Percentiles rank a stretch among this genome's conserved stretches.
Evolutionary conservation across 2,888 invertebrate genomes (phyloP).

Genomic region (Glyphotaelius pellucidus): DNA sequence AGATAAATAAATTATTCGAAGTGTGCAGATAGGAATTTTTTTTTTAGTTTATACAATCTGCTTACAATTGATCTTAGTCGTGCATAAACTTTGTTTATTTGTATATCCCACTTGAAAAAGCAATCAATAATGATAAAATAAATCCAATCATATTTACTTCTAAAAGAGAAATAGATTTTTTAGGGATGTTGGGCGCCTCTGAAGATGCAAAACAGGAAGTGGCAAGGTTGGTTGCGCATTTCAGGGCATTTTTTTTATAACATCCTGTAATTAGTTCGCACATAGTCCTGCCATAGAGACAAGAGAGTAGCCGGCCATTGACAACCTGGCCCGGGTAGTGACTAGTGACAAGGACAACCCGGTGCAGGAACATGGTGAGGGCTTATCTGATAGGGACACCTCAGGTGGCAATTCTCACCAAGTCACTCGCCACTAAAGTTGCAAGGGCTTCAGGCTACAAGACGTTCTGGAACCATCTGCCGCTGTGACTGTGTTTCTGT

Average conservation of each 20-base stretch:
- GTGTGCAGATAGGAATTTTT: no score
- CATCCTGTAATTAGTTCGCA: conserved; percentile 48
- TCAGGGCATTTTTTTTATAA: neutral
- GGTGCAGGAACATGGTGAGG: neutral
- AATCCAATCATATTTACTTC: no score
- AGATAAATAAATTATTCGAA: no score
- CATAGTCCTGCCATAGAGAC: neutral
- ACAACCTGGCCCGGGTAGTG: neutral
- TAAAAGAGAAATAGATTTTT: no score
- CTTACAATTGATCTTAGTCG: no score
- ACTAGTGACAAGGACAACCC: no score
- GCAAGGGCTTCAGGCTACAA: neutral
- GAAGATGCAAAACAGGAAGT: neutral
- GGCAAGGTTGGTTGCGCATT: neutral
- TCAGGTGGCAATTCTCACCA: conserved; percentile 13
- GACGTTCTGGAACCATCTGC: conserved; percentile 14
- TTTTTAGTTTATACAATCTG: no score
- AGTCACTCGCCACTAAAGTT: neutral
- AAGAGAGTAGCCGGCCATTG: conserved; percentile 22
- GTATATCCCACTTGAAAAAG: no score
- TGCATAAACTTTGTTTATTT: no score
- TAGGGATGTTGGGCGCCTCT: neutral
- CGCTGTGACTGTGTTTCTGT: neutral
- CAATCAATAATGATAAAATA: no score
- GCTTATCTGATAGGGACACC: conserved; percentile 36